Base-by-base conservation (phyloP, 2,797 vertebrate genomes). In the Caiman crocodilus region DNA sequence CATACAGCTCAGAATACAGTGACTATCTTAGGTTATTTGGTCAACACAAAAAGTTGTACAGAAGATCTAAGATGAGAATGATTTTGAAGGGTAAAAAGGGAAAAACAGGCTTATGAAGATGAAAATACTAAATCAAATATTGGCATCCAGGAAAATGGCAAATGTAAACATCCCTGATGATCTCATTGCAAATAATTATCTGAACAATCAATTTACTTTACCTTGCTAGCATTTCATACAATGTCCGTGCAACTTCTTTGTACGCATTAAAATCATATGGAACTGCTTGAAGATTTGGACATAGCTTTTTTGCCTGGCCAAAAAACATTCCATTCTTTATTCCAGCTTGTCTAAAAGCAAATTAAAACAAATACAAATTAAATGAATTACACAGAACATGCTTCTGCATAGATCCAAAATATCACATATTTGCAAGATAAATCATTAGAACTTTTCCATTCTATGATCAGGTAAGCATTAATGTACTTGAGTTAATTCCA, bases 311-410 rank as follows among this genome's bases (percentile, higher is more conserved):
- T 17, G 99, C 99, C 94, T 99, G 98, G 79, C 99, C 99, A 95
- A 99, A 99, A 98, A 98, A 99, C 99, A 99, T 99, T 90, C 99
- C 99, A 20, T 99, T 99, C 96, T 97, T 99, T 97, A 99, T 98
- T 14, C 99, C 99, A 7, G 98, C 98, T 97, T 98, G 98, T 96
- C 99, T 99, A 97, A 79, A 97, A 91, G 93, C 5, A 95, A 91
- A 82, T 90, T 28, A 94, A 74, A 79, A 88, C 35, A 35, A 93
- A 67, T 87, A 84, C 11, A 4, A 16, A 50, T 50, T 50, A 9
- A 50, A 92, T 94, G 95, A 78, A 77, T 42, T 65, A 78, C 23
- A 82, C 35, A 91, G 26, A 69, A 61, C 50, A 23, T 88, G 83
- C 23, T 64, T 88, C 69, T 30, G 58, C 82, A 92, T 4, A 82